Evolutionary conservation across 1,140 invertebrate genomes (phyloP).

Genomic region (Conus betulinus): DNA sequence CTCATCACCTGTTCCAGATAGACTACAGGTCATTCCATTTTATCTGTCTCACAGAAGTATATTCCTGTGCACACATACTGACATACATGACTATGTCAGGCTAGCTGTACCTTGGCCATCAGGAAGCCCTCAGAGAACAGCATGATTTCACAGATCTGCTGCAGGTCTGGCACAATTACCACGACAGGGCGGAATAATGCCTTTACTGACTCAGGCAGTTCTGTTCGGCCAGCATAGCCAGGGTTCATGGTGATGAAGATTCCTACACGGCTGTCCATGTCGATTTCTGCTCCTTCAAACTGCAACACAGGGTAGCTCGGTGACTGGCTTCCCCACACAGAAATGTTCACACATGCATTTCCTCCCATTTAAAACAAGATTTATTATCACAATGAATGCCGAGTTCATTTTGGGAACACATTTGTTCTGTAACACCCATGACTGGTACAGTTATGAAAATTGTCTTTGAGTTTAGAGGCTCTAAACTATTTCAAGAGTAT

Average conservation of each 20-base stretch:
- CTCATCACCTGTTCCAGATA: no score
- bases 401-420: no score
- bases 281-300: conserved; percentile 91
- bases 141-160: conserved; percentile 93
- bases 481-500: no score
- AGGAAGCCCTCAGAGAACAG: conserved; percentile 93
- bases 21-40: no score
- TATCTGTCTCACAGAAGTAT: no score
- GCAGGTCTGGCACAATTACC: conserved; percentile 91
- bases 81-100: not conserved
- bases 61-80: not conserved
- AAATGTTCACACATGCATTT: no score
- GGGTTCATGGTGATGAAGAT: conserved; percentile 97
- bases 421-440: no score
- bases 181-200: conserved; percentile 92
- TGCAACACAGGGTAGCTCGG: conserved; percentile 68
- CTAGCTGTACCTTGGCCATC: conserved; percentile 82
- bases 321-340: no score
- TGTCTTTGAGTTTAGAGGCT: no score
- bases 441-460: no score
- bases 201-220: conserved; percentile 93
- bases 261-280: conserved; percentile 88
- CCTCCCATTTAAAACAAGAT: no score
- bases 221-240: conserved; percentile 91
- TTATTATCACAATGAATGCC: no score